Evolutionary conservation across 2,797 vertebrate genomes (phyloP).

Genomic region (Thamnophis elegans): DNA sequence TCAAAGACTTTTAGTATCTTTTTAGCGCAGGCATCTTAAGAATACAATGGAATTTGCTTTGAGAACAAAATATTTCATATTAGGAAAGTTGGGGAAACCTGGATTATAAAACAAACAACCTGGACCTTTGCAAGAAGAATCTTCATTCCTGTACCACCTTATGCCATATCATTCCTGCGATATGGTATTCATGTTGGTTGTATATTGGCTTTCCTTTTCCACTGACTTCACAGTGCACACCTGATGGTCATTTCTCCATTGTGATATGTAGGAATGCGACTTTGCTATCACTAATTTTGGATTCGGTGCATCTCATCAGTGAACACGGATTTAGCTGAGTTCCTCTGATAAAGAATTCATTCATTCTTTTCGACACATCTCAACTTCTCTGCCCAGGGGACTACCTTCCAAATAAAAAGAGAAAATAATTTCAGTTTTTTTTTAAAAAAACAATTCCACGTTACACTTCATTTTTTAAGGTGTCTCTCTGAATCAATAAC

Average conservation of each 20-base stretch:
- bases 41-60: neutral
- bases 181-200: neutral
- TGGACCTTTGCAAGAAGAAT: neutral
- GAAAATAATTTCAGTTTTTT: neutral
- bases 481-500: neutral
- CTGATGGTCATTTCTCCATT: slow-evolving; percentile 36
- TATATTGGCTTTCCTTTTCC: slow-evolving; percentile 3
- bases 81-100: neutral
- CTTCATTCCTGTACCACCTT: neutral
- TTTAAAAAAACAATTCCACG: neutral
- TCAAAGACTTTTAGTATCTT: neutral
- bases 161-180: neutral
- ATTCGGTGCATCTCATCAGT: slow-evolving; percentile 26
- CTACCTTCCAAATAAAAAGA: slow-evolving; percentile 36
- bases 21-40: neutral
- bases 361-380: slow-evolving; percentile 55
- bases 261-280: slow-evolving; percentile 31
- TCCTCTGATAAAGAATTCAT: neutral
- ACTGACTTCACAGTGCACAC: slow-evolving; percentile 27
- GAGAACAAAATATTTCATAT: neutral
- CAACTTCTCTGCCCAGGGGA: slow-evolving; percentile 54
- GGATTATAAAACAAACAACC: neutral
- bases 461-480: neutral
- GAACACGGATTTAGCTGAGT: slow-evolving; percentile 23
- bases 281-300: slow-evolving; percentile 9